Evolutionary conservation across 2,797 vertebrate species (phyloP).

Genomic region (Sebastes flavidus): DNA sequence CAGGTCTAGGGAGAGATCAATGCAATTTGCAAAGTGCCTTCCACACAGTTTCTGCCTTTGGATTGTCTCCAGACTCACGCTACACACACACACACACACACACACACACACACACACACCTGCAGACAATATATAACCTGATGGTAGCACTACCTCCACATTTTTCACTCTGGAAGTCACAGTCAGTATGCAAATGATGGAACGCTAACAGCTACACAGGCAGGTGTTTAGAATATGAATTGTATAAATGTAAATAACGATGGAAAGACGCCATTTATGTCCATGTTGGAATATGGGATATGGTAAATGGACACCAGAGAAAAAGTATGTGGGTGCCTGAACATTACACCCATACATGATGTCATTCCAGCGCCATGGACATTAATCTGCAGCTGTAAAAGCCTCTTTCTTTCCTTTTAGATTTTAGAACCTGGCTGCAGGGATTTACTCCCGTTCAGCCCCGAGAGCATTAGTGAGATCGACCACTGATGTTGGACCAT

Average conservation of each 20-base stretch:
- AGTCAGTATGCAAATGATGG: slow-evolving; percentile 37
- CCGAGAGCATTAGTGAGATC: neutral
- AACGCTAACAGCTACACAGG: neutral
- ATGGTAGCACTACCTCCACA: slow-evolving; percentile 2
- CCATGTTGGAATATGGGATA: neutral
- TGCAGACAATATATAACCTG: slow-evolving; percentile 14
- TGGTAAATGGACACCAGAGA: neutral
- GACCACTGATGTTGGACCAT: neutral
- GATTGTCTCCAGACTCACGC: slow-evolving; percentile 29
- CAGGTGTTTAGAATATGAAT: slow-evolving; percentile 24
- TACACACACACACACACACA: neutral
- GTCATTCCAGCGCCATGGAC: neutral
- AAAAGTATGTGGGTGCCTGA: neutral
- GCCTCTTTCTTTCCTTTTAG: neutral
- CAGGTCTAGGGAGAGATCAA: slow-evolving; percentile 64
- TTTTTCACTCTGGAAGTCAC: slow-evolving; percentile 26
- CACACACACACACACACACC: neutral
- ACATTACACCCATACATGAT: neutral
- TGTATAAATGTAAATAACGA: neutral
- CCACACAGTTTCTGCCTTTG: slow-evolving; percentile 56
- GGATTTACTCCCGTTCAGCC: neutral
- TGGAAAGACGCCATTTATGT: neutral
- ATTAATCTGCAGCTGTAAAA: neutral
- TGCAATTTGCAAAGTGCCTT: slow-evolving; percentile 71
- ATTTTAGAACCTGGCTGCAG: neutral